Conservation (phyloP, 2,888 invertebrate species). For the Chouioia cunea region DNA sequence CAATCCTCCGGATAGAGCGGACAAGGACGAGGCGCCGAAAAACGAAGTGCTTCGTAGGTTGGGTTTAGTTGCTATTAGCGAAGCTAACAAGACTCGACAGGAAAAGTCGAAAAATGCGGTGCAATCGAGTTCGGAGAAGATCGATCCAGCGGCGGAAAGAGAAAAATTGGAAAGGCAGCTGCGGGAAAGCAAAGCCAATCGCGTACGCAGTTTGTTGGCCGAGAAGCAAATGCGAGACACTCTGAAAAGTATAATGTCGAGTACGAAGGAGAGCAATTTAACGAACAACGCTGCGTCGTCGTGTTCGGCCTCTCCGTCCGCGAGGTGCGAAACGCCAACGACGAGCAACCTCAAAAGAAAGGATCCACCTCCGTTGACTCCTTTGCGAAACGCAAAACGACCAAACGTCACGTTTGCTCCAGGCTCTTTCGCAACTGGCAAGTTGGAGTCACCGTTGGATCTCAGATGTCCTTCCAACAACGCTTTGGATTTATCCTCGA, state of each 20-base stretch:
- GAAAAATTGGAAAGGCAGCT: conserved; percentile 61
- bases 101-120: conserved; percentile 52
- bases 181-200: conserved; percentile 62
- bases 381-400: conserved; percentile 55
- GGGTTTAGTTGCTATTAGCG: conserved; percentile 59
- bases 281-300: not conserved
- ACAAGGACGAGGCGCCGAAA: conserved; percentile 45
- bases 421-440: conserved; percentile 46
- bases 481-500: conserved; percentile 56
- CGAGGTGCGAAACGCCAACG: conserved; percentile 16
- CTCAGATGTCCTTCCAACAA: conserved; percentile 54
- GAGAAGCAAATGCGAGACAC: conserved; percentile 64
- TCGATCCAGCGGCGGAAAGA: conserved; percentile 51
- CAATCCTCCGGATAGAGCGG: not conserved
- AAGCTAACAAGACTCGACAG: conserved; percentile 50
- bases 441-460: conserved; percentile 60
- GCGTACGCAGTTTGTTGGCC: conserved; percentile 60
- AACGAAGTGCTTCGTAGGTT: conserved; percentile 60
- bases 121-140: conserved; percentile 46
- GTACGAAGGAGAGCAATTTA: conserved; percentile 31
- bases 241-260: conserved; percentile 56
- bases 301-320: conserved; percentile 7
- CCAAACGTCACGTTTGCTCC: conserved; percentile 46
- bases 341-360: conserved; percentile 54
- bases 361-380: conserved; percentile 63